Evolutionary conservation across 30 jellyfish, hydroid and myxozoan genomes (phyloP), one percentile per base, ranked within the genome.

Genomic region (Aurelia aurita complex sp. Pacific): DNA sequence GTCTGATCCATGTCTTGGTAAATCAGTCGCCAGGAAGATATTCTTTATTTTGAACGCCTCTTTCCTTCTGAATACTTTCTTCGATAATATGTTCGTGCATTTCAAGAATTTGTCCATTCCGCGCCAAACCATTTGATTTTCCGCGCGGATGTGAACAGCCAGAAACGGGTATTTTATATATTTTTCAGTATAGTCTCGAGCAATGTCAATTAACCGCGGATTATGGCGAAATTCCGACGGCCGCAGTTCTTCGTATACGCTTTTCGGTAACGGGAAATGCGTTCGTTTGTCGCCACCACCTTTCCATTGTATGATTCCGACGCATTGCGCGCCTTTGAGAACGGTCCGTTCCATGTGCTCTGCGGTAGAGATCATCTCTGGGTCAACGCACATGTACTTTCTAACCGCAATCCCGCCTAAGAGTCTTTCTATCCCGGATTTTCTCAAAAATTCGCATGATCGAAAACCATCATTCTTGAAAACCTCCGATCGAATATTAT

Each of bases 121-220:
- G 29, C 80, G 63, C 88, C 97, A 67, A 32, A 67, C 50, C 32
- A 94, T 46, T 60, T 89, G 97, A 34, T 96, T 65, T 73, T 94
- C 99, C 17, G 90, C 90, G 34, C 99, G 97, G 38, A 94, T 77
- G 63, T 94, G 99, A 1, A 94, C 96, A 0, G 96, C 91, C 3
- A 94, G 59, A 53, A 94, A 94, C 9, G 99, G 99, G 34, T 63
- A 64, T 73, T 85, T 72, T 3, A 94, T 52, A 62, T 67, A 11
- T 16, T 80, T 54, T 14, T 73, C 64, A 18, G 86, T 91, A 66
- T 76, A 94, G 4, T 79, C 82, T 57, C 69, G 78, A 9, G 99
- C 99, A 10, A 87, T 94, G 40, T 79, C 74, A 3, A 74, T 72
- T 32, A 94, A 77, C 17, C 89, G 50, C 12, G 64, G 67, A 64